Conservation (phyloP, 2,888 invertebrate genomes). For the Drosophila ochracea region DNA sequence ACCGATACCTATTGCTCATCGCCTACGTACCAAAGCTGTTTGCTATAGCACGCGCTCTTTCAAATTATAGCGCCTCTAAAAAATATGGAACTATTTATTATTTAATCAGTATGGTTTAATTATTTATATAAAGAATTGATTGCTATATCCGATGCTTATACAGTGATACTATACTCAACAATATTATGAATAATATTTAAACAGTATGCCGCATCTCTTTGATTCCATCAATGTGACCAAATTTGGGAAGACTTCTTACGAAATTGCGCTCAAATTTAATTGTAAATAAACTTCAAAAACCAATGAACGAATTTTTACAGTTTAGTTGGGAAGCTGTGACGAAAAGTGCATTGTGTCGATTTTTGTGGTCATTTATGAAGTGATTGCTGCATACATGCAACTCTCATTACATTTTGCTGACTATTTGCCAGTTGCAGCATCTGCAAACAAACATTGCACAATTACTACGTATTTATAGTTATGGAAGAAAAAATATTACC, state of each 20-base stretch:
- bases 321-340: neutral
- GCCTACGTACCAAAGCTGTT: neutral
- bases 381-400: slow-evolving; percentile 21
- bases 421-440: slow-evolving; percentile 34
- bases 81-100: neutral
- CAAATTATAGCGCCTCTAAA: neutral
- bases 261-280: neutral
- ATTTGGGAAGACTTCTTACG: neutral
- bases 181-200: neutral
- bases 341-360: slow-evolving; percentile 6
- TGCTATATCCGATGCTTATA: neutral
- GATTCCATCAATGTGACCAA: neutral
- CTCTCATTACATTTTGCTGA: slow-evolving; percentile 31
- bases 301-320: too few species aligned
- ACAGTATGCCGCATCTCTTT: neutral
- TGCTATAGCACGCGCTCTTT: slow-evolving; percentile 2
- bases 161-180: neutral
- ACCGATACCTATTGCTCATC: neutral
- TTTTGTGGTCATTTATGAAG: slow-evolving; percentile 16
- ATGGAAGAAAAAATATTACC: neutral
- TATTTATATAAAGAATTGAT: neutral
- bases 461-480: slow-evolving; percentile 1
- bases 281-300: neutral
- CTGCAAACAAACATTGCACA: slow-evolving; percentile 40
- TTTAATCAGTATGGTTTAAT: neutral